Conservation (phyloP, 2,888 invertebrate genomes). For the Thumatha senex region DNA sequence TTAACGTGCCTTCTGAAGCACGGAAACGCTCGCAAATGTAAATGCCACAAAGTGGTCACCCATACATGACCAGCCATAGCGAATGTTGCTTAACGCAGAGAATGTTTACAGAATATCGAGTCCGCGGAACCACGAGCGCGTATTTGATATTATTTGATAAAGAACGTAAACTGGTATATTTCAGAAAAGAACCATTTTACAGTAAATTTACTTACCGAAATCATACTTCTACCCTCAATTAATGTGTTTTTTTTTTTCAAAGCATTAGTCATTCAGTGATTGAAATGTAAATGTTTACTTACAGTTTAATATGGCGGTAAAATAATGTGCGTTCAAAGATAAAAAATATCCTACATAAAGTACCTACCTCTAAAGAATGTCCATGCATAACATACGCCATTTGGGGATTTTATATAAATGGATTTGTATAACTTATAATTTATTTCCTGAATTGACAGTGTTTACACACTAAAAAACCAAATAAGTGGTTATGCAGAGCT, state of each 20-base stretch:
- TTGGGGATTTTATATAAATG: no score
- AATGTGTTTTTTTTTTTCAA: background rate
- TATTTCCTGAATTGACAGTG: no score
- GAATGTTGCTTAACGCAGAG: no score
- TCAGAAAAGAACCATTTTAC: background rate
- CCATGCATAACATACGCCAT: background rate
- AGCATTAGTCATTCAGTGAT: background rate
- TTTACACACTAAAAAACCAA: no score
- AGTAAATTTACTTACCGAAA: background rate
- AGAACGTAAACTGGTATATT: background rate
- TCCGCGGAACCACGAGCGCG: no score
- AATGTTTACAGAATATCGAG: no score
- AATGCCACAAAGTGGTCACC: no score
- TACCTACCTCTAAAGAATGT: background rate
- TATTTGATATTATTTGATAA: no score
- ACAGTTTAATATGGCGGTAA: slow-evolving; percentile 28
- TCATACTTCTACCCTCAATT: background rate
- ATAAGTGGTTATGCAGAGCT: slow-evolving; percentile 19
- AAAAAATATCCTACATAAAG: slow-evolving; percentile 1
- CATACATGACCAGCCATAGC: no score
- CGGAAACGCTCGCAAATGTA: no score
- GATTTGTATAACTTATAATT: no score
- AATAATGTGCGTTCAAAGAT: slow-evolving; percentile 23
- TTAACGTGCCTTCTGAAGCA: no score
- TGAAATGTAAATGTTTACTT: background rate